Evolutionary conservation across 2,113 vertebrate genomes (phyloP), one percentile per base, ranked within the genome.

Genomic region (Pedionomus torquatus): DNA sequence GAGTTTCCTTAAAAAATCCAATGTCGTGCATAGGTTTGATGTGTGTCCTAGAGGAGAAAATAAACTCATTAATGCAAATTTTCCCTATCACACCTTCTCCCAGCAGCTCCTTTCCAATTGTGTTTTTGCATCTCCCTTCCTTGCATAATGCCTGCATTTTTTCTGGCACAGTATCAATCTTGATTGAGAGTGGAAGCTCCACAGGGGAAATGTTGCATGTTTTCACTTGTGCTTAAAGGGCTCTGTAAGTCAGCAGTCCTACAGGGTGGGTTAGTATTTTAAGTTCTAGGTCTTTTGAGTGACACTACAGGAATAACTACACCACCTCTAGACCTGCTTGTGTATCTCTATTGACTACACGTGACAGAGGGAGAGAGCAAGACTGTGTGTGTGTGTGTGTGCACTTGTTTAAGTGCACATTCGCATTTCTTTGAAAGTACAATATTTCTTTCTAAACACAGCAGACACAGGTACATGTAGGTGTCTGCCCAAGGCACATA

Each of bases 261-360:
- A 2, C 8, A 4, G 52, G 17, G 9, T 37, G 41, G 7, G 4
- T 44, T 33, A 64, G 3, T 6, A 3, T 0, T 26, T 49, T 17
- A 28, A 43, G 19, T 26, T 11, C 10, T 8, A 4, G 13, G 43
- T 23, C 4, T 6, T 15, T 19, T 57, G 52, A 23, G 43, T 35
- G 14, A 16, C 63, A 28, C 46, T 19, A 20, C n/a, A 26, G 49
- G 37, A 79, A 37, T 3, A 1, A 11, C 39, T 31, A 5, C 6
- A 21, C 6, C 33, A 20, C 23, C 48, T 49, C 71, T n/a, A 39
- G 66, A 26, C 4, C 25, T 30, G 7, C 5, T 24, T 7, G 7
- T 5, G 11, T 3, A 3, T 60, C 25, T 52, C 33, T 17, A 6
- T 39, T 48, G 35, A 54, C 17, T 46, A 9, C 6, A 3, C 44